Base-by-base conservation (phyloP, 30 jellyfish, hydroid and myxozoan species). In the Calvadosia cruxmelitensis region DNA sequence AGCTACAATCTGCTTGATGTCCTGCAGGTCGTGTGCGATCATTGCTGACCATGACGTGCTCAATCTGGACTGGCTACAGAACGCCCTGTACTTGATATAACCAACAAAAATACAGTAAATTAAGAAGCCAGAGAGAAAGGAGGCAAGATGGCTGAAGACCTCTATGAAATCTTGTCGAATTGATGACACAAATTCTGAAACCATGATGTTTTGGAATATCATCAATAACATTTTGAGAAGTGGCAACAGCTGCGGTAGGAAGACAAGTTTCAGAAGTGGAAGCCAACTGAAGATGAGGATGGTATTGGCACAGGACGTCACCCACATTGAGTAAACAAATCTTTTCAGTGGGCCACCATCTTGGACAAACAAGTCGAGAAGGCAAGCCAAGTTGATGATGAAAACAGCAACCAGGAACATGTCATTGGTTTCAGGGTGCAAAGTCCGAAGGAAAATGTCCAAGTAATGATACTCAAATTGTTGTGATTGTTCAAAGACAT, bases 341-440 rank as follows among this genome's bases (percentile, higher is more conserved):
- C 98, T 78, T 76, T 69, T 78, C 24, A 89, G 63, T 24, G 98
- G 98, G 26, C 98, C 98, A 27, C 98, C 98, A 65, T 81, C 80
- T 34, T 77, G 98, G 24, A 81, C 76, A 63, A 81, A 79, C 24
- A 89, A 66, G 51, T 89, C 98, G 50, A 89, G 79, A 76, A 77
- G 81, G 62, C 95, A 76, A 0, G 87, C 75, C 95, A 89, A 73
- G 52, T 89, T 89, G 33, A 89, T 29, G 20, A 89, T 27, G 24
- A 82, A 31, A 53, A 82, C 42, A 3, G 93, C 51, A 31, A 81
- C 48, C 16, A 81, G 74, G 51, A 89, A 89, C 33, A 89, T 72
- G 52, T 89, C 98, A 77, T 89, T 89, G 2, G 76, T 79, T 62
- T 89, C 98, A 23, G 98, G 98, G 61, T 89, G 76, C 67, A 89